Percentiles rank a stretch among this genome's conserved stretches.
Evolutionary conservation across 1,140 invertebrate genomes (phyloP).

Genomic region (Ericerus pela): DNA sequence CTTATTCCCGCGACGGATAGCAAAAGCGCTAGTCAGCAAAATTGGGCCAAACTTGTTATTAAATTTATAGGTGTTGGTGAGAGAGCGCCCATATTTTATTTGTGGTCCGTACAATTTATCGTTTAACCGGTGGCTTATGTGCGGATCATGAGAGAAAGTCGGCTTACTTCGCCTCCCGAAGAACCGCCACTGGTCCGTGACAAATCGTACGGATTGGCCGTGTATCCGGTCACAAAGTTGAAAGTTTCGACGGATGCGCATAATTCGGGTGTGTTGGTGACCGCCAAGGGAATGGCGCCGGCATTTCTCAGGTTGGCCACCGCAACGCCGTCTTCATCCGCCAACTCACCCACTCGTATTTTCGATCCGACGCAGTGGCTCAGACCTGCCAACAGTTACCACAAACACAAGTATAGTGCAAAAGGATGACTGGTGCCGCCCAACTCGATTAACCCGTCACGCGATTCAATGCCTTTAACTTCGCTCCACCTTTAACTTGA

Average conservation of each 20-base stretch:
- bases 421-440: too few species aligned
- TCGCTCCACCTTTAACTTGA: too few species aligned
- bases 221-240: constrained; percentile 73
- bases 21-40: too few species aligned
- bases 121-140: not conserved
- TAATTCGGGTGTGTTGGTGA: constrained; percentile 85
- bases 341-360: constrained; percentile 35
- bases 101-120: too few species aligned
- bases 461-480: too few species aligned
- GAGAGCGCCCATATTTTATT: too few species aligned
- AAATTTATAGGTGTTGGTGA: too few species aligned
- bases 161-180: constrained; percentile 54
- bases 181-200: constrained; percentile 57
- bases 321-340: constrained; percentile 51
- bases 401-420: not conserved
- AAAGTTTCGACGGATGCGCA: constrained; percentile 78
- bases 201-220: constrained; percentile 76
- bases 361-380: constrained; percentile 40
- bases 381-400: constrained; percentile 32
- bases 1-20: too few species aligned
- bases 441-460: too few species aligned
- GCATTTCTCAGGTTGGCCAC: constrained; percentile 49
- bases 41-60: too few species aligned
- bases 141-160: not conserved
- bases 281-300: constrained; percentile 73